Evolutionary conservation across 2,888 invertebrate genomes (phyloP), one percentile per base, ranked within the genome.

Genomic region (Tetrapedia diversipes): DNA sequence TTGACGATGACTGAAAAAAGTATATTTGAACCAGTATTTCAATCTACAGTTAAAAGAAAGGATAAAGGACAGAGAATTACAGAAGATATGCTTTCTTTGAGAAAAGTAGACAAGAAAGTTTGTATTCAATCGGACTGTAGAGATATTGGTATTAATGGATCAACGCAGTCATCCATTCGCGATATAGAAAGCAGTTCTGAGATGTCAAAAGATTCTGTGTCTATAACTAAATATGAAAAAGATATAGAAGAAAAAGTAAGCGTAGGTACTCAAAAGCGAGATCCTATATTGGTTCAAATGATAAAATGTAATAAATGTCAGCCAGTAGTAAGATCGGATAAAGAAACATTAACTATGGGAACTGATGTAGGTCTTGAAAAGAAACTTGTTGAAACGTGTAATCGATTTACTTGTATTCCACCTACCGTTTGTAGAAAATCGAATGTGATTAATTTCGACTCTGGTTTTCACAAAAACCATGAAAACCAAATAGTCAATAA

Each of bases 241-340:
- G 27, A 63, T 4, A 19, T 27, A 14, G 16, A 24, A 6, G 19
- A 39, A 24, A 74, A 19, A 10, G 32, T 64, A 47, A 79, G 27
- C 4, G 68, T 76, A 2, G 75, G 80, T 7, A 80, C 77, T 29
- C 84, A 83, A 54, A 77, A 77, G 29, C 60, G 70, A 14, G 83
- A 83, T 27, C 81, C 83, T 22, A 78, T 81, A 67, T 43, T 81
- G 10, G 79, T 83, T 11, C 67, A 68, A 2, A 56, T 83, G 22
- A 74, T 83, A 34, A 83, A 76, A 8, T 76, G 67, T 37, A 57
- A 43, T 4, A 51, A 70, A 10, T 43, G 11, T 24, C 68, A 60
- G 45, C 16, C 43, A 8, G 29, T 66, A 11, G 19, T 63, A 24
- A 67, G 32, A 29, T 66, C 37, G 0, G 80, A 80, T 14, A 80